A percentile compares a stretch with the other conserved stretches of the same genome.
These are phyloP conservation scores for Arnoldichthys spilopterus DNA, from an alignment of 2,797 vertebrate genomes.

Conservation along the genomic window DNA sequence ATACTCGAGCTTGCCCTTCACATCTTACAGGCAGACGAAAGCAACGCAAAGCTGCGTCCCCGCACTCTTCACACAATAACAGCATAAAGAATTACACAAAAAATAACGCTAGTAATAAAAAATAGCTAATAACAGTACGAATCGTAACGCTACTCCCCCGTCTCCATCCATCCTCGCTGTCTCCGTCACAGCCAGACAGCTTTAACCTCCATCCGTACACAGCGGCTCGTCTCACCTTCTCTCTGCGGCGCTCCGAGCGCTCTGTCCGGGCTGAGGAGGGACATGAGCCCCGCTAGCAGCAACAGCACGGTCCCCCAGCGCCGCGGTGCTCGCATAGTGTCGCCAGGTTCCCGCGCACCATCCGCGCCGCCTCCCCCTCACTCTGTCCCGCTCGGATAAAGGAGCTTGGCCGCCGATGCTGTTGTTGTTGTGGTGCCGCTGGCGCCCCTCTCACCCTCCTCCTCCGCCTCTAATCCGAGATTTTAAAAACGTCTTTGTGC, in stretches of 20 bases:
- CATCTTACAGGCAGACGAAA: background rate
- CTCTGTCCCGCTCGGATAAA: background rate
- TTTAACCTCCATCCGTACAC: background rate
- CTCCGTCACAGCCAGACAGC: constrained; percentile 40
- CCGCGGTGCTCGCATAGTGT: constrained; percentile 79
- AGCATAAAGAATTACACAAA: background rate
- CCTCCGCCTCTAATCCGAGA: constrained; percentile 6
- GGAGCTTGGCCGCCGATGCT: background rate
- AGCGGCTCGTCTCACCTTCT: constrained; percentile 77
- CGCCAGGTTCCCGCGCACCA: constrained; percentile 70
- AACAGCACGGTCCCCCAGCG: constrained; percentile 75
- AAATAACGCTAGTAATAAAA: constrained; percentile 55
- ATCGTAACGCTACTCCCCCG: constrained; percentile 9
- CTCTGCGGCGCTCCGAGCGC: constrained; percentile 86
- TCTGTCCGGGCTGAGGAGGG: constrained; percentile 86
- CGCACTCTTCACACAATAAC: background rate
- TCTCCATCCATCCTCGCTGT: constrained; percentile 46
- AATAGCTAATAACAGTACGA: background rate
- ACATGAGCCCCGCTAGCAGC: constrained; percentile 81
- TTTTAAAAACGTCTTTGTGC: constrained; percentile 1
- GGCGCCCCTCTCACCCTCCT: background rate
- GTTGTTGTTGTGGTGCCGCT: constrained; percentile 12
- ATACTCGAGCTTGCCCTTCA: background rate
- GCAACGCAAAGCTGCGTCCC: background rate
- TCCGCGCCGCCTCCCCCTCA: constrained; percentile 68